Base-by-base conservation (phyloP, 2,797 vertebrate species). In the Chlorospingus flavigularis region DNA sequence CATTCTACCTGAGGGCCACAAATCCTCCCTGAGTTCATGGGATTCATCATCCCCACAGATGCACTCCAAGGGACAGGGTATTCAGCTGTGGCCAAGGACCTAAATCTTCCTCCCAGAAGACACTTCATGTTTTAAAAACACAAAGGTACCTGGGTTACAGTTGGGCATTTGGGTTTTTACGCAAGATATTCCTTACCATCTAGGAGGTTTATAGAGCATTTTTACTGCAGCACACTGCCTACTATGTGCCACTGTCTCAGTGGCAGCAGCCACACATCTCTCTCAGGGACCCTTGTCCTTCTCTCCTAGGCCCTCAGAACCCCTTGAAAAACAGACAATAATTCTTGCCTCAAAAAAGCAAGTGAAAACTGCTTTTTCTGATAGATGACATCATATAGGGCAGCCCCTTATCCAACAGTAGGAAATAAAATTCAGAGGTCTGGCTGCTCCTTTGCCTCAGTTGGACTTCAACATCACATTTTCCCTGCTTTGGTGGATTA, bases 401-500 rank as follows among this genome's bases (percentile, higher is more conserved):
- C 79, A 86, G 33, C 10, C n/a, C 19, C 21, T 91, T 5, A 1
- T 25, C 43, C 58, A 55, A 23, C 4, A 1, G 7, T 13, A 11
- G 11, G 42, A 30, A 88, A 62, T 62, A 84, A 88, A 83, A 80
- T 70, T 75, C 76, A 78, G 51, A 86, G 40, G 3, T 40, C 33
- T 3, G 6, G 39, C 50, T 80, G 57, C 17, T 81, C 65, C 62
- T 83, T 90, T 28, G 6, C n/a, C 54, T 85, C 68, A 48, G 21
- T 17, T 81, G 31, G 35, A 26, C 42, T 92, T 91, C 79, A 68
- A 50, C 28, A 17, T 77, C 67, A 79, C 8, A 0, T 86, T 72
- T 86, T 75, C 14, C 72, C 55, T 37, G n/a, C 53, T 71, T 90
- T 63, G 33, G 40, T 25, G 43, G 78, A 95, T 94, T 94, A 94